Base-by-base conservation (phyloP, 2,113 vertebrate species). In the Bambusicola thoracicus region DNA sequence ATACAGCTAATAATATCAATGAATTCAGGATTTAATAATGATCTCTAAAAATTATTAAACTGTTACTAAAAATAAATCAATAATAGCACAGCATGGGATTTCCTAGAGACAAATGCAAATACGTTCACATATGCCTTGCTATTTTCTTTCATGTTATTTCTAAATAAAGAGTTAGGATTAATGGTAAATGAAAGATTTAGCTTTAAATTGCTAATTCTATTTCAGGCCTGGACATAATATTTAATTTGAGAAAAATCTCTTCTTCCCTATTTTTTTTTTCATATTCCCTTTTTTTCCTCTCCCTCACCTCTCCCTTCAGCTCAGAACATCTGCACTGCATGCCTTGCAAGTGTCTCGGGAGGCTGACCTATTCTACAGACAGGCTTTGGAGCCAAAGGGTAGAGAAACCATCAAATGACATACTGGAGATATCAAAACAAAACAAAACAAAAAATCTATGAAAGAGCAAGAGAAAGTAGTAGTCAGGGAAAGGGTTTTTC, bases 301-400 rank as follows among this genome's bases (percentile, higher is more conserved):
- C 7, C 3, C 8, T 8, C 12, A 32, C 4, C 16, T 8, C 3
- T 6, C 3, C 8, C 8, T 12, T n/a, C 55, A 22, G 34, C 6
- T 6, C 48, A 29, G 25, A 85, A 69, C 78, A 14, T 22, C 34
- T 56, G 14, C n/a, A 21, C 13, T 61, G 17, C 66, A 53, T 38
- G n/a, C 46, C 32, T 72, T 84, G 32, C 62, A 46, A 68, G 29
- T 46, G 13, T 59, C 46, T 43, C 73, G 30, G n/a, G 53, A 82
- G 41, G 41, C 13, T 59, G 27, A 48, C 14, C 59, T 85, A 4
- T 32, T 74, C 38, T 46, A 27, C 36, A 63, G 24, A 29, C 49
- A 56, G 16, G 5, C 22, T 76, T 77, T 83, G 22, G 36, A 92
- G 70, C 18, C 12, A 89, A 75, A 59, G 41, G 34, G 22, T 25